Evolutionary conservation across 2,113 vertebrate genomes (phyloP), one percentile per base, ranked within the genome.

Genomic region (Rutilus rutilus): DNA sequence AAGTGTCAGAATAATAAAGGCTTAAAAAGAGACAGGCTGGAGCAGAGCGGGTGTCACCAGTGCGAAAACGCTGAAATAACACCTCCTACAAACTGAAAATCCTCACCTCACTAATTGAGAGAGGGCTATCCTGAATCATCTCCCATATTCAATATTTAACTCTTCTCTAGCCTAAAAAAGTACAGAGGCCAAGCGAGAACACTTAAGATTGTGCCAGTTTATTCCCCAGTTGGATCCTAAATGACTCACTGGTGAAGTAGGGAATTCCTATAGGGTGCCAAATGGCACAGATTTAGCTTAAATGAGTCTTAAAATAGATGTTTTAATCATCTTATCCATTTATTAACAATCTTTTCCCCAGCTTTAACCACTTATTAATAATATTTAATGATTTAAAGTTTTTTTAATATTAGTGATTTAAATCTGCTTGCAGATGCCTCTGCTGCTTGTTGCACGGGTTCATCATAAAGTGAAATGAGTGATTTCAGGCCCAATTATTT

Each of bases 1-100:
- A 90, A 86, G 65, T 88, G 89, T 90, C 87, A 88, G 78, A 79
- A 30, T 62, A 33, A 69, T 84, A 82, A 79, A 88, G 65, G 84
- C 59, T 75, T 81, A 82, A 78, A 87, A 33, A 78, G 42, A 89
- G 73, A 36, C 77, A 65, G 71, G 52, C 19, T 6, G 76, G 23
- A 76, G 33, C 52, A 77, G 82, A 81, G 21, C 2, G 60, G 47
- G 85, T 77, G 79, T 77, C 85, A 77, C 25, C 71, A n/a, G 39
- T 82, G 50, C 23, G 78, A 62, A 84, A 86, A 88, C 12, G 33
- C 42, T 84, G 30, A 86, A 88, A 67, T 80, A 78, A 57, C 73
- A 82, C 62, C 60, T 69, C 9, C 62, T 50, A 39, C 71, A n/a
- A 84, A 69, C 59, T 15, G 83, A 87, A 81, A 75, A 85, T 80